Evolutionary conservation across 2,888 invertebrate genomes (phyloP), one percentile per base, ranked within the genome.

Genomic region (Lathronympha strigana): DNA sequence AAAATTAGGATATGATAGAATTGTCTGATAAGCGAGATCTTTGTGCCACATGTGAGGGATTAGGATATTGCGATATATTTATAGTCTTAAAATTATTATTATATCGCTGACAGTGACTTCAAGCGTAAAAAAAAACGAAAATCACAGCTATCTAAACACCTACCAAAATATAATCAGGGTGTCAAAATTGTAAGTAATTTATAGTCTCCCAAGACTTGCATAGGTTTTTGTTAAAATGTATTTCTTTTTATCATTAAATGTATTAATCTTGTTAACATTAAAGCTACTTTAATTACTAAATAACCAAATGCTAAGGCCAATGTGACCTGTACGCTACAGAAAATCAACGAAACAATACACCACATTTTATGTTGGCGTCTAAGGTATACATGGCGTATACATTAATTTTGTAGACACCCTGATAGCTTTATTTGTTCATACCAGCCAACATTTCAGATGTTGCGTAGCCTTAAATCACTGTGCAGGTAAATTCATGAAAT

Each of bases 401-500:
- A n/a, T 15, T 33, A 11, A n/a, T 25, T 6, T 4, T 23, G 50
- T 17, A 11, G 15, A 33, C 40, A 28, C 54, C 28, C 40, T n/a
- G 17, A n/a, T 17, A 19, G 28, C 38, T 23, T 13, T 31, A 6
- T 38, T 54, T 25, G 8, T 54, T 40, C n/a, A 15, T 17, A 40
- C 25, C 53, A 54, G 53, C 53, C 38, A 15, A 3, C 23, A 54
- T 38, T n/a, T 28, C 55, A 55, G 55, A 55, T 55, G 43, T 55
- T 19, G 5, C 2, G 23, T 15, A 54, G n/a, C 17, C 43, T 55
- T 31, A n/a, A 43, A 17, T 19, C 49, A 1, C 43, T 38, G 38
- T 38, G 38, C 38, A 38, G 15, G 15, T 38, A 38, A n/a, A 38
- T 38, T 38, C 15, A 38, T 4, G 33, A 38, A 8, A 1, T 15